Evolutionary conservation across 1,140 invertebrate genomes (phyloP).

Genomic region (Magallana ariakensis): DNA sequence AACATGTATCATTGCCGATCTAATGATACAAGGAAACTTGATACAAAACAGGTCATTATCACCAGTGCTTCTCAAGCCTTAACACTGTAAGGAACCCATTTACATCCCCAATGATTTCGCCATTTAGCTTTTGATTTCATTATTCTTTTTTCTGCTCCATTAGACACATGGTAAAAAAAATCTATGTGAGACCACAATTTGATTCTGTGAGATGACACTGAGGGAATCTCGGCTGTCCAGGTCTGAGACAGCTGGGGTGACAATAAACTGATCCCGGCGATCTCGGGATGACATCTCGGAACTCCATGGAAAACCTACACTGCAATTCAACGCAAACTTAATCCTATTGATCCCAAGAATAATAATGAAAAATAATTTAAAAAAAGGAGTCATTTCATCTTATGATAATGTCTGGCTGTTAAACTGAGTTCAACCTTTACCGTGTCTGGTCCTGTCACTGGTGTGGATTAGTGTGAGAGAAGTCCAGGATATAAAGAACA

Average conservation of each 20-base stretch:
- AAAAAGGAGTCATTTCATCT: not conserved
- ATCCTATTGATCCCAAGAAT: conserved; percentile 9
- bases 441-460: too few species aligned
- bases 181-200: not conserved
- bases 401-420: not conserved
- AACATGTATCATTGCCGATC: not conserved
- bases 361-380: not conserved
- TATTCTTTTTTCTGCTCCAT: not conserved
- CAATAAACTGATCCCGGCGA: not conserved
- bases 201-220: not conserved
- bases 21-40: conserved; percentile 5
- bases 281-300: not conserved
- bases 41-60: not conserved
- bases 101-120: conserved; percentile 7
- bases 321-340: not conserved
- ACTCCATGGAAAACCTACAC: not conserved
- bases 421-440: not conserved
- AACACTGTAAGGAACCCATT: not conserved
- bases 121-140: conserved; percentile 26
- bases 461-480: too few species aligned
- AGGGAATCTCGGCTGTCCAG: not conserved
- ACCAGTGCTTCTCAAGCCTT: not conserved
- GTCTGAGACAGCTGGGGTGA: conserved; percentile 2
- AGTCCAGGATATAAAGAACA: too few species aligned
- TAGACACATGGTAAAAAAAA: conserved; percentile 36